phyloP scores from a whole-genome alignment of 2,888 invertebrate species.

The Aleiodes testaceus region DNA sequence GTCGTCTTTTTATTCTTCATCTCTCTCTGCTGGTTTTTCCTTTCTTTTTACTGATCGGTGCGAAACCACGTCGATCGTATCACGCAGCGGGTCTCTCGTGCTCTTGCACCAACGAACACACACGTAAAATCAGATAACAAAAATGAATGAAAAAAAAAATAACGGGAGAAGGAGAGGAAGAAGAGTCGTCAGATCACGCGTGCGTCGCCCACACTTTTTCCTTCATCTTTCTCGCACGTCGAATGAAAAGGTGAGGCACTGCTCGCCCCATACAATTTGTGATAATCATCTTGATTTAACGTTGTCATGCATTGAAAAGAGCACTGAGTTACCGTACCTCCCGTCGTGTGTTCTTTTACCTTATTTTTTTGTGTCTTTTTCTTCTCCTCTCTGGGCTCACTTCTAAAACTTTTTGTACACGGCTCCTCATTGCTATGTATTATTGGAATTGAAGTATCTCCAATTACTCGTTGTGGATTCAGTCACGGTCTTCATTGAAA shows the following conservation, averaged over 20 bases:
- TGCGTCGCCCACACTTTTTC: slow-evolving; percentile 16
- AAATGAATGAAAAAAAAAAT: slow-evolving; percentile 1
- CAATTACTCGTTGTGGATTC: slow-evolving; percentile 26
- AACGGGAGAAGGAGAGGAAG: neutral
- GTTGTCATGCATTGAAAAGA: slow-evolving; percentile 34
- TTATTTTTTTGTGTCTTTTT: neutral
- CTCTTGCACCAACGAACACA: slow-evolving; percentile 13
- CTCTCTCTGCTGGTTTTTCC: slow-evolving; percentile 22
- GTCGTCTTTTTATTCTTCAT: slow-evolving; percentile 14
- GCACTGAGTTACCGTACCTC: slow-evolving; percentile 1
- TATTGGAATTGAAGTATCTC: neutral
- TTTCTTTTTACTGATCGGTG: slow-evolving; percentile 14
- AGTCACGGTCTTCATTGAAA: slow-evolving; percentile 18
- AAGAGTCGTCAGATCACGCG: slow-evolving; percentile 14
- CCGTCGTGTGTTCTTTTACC: slow-evolving; percentile 10
- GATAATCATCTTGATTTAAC: slow-evolving; percentile 39
- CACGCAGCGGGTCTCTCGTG: slow-evolving; percentile 39
- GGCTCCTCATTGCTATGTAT: neutral
- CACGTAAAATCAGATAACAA: slow-evolving; percentile 25
- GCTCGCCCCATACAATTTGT: neutral
- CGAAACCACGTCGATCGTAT: slow-evolving; percentile 22
- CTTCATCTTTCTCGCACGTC: slow-evolving; percentile 4
- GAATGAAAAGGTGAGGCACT: slow-evolving; percentile 27
- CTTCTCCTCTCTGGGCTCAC: neutral
- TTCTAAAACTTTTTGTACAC: neutral